These are phyloP conservation scores for Calameuta filiformis DNA, from an alignment of 2,888 invertebrate species.

Conservation along the genomic window DNA sequence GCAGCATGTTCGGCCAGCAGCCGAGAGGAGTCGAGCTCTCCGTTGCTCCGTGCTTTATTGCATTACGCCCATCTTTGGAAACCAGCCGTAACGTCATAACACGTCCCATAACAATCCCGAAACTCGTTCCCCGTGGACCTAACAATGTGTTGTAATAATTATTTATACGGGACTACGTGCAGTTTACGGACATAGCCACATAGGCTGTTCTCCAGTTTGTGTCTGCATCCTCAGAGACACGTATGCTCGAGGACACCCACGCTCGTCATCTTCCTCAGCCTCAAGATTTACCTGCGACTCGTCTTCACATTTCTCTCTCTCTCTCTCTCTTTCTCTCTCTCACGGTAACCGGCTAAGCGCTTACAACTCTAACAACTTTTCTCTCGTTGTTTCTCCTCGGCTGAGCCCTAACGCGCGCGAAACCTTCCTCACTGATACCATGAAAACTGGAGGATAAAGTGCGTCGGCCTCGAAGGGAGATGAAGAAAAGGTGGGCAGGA, in stretches of 20 bases:
- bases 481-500: no score
- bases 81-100: conserved; percentile 25
- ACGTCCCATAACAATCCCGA: conserved; percentile 36
- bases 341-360: not conserved
- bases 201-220: not conserved
- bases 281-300: no score
- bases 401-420: not conserved
- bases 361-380: not conserved
- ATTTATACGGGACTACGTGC: conserved; percentile 24
- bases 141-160: conserved; percentile 36
- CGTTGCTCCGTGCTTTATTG: conserved; percentile 30
- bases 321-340: no score
- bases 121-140: conserved; percentile 33
- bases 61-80: conserved; percentile 37
- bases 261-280: not conserved
- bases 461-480: not conserved
- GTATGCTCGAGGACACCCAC: not conserved
- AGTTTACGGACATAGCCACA: conserved; percentile 1
- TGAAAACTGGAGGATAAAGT: not conserved
- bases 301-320: no score
- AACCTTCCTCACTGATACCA: not conserved
- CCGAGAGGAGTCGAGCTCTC: no score
- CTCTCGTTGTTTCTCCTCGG: not conserved
- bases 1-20: no score
- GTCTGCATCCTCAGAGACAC: not conserved